phyloP scores from a whole-genome alignment of 1,140 invertebrate genomes.

The Lepidurus packardi region DNA sequence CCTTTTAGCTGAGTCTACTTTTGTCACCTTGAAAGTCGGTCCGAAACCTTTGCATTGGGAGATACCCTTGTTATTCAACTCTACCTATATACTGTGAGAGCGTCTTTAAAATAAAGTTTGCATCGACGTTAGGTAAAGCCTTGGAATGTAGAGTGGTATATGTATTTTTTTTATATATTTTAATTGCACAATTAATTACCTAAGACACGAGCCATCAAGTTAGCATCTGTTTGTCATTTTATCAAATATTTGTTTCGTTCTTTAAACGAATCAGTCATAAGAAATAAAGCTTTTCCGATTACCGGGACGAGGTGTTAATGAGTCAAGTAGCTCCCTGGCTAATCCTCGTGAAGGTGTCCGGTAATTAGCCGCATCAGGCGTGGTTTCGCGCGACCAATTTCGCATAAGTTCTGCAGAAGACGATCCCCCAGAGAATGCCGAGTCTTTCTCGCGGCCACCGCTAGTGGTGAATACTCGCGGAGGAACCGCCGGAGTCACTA shows the following conservation, averaged over 20 bases:
- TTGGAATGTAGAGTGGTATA: too few species aligned
- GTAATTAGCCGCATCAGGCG: background rate
- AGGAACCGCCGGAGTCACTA: background rate
- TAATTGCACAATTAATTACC: background rate
- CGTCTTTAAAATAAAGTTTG: too few species aligned
- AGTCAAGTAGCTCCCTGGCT: background rate
- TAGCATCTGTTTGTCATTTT: too few species aligned
- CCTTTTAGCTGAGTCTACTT: too few species aligned
- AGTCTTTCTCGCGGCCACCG: background rate
- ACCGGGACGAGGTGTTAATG: background rate
- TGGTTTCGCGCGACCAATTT: background rate
- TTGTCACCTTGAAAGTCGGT: too few species aligned
- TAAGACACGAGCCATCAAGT: background rate
- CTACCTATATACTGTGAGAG: too few species aligned
- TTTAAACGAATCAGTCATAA: background rate
- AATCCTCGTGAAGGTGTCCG: background rate
- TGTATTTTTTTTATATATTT: too few species aligned
- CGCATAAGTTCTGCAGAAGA: background rate
- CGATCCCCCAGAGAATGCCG: background rate
- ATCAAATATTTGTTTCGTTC: too few species aligned
- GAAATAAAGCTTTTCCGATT: background rate
- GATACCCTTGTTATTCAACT: too few species aligned
- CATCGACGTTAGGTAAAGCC: too few species aligned
- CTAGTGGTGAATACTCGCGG: background rate
- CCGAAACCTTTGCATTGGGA: too few species aligned